Base-by-base conservation (phyloP, 2,888 invertebrate species). In the Aleiodes alternator region DNA sequence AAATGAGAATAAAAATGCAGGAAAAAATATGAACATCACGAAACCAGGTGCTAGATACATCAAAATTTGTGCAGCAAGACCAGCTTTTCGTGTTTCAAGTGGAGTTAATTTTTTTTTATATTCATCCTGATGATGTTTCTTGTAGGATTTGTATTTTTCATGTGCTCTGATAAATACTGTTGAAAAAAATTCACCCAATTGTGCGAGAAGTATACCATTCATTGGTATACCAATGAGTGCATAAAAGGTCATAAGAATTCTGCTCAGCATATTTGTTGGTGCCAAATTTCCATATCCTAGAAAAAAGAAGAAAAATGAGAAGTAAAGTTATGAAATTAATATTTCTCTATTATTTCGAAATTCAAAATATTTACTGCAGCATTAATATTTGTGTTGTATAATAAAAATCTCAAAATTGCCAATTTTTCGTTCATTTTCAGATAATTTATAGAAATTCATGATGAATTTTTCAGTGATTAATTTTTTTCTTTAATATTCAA, bases 251-350 rank as follows among this genome's bases (percentile, higher is more conserved):
- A 97, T 96, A 80, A 97, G 92, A 79, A 96, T 93, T 80, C 96
- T 93, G 8, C 96, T 94, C 55, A 94, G 90, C 79, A 93, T 93
- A 0, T 96, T 96, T 0, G 95, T 95, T 0, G 97, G 97, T 0
- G 96, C 94, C 85, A 97, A 91, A 89, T 97, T 97, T 66, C 97
- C 97, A 88, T 97, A 97, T 66, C 97, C 96, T 96, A 16, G n/a
- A 5, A 14, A n/a, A 29, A 34, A 23, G 31, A 51, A 50, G 8
- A 31, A 68, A 51, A 50, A 12, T n/a, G 9, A 68, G 23, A 0
- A 14, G 34, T 12, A 6, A 57, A 57, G 14, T 12, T n/a, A 8
- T 51, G 14, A 1, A 51, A 51, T 14, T n/a, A 4, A 51, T 51
- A 12, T n/a, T n/a, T 11, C 11, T 14, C 1, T n/a, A 55, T 55